These are phyloP conservation scores for Diogma glabrata DNA, from an alignment of 2,888 invertebrate species.

Conservation along the genomic window DNA sequence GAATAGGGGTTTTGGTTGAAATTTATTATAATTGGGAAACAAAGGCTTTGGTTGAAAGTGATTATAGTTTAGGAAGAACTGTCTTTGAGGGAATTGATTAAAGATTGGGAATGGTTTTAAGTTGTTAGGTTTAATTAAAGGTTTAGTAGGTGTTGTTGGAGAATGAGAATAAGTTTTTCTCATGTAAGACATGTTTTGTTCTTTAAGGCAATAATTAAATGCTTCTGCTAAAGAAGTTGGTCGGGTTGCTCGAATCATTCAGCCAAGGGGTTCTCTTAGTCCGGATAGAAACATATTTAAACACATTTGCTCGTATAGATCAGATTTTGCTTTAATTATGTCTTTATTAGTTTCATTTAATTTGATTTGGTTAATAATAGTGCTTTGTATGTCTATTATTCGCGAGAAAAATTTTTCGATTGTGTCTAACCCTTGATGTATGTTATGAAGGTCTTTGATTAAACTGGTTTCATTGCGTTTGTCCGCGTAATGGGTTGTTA, in stretches of 20 bases:
- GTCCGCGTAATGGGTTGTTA: not conserved
- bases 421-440: not conserved
- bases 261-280: constrained; percentile 19
- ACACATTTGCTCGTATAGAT: constrained; percentile 3
- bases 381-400: not conserved
- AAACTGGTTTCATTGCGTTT: not conserved
- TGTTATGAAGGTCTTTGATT: not conserved
- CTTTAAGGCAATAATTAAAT: constrained; percentile 18
- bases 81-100: no score
- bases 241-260: constrained; percentile 20
- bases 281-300: constrained; percentile 19
- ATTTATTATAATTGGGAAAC: no score
- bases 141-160: no score
- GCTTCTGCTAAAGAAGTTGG: constrained; percentile 17
- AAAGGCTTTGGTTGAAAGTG: no score
- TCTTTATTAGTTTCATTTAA: not conserved
- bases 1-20: no score
- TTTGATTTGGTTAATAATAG: not conserved
- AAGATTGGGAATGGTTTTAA: no score
- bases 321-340: not conserved
- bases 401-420: not conserved
- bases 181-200: constrained; percentile 9
- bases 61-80: no score
- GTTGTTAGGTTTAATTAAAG: no score
- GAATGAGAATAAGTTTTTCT: no score